Evolutionary conservation across 2,113 vertebrate species (phyloP).

Genomic region (Glaucidium brasilianum): DNA sequence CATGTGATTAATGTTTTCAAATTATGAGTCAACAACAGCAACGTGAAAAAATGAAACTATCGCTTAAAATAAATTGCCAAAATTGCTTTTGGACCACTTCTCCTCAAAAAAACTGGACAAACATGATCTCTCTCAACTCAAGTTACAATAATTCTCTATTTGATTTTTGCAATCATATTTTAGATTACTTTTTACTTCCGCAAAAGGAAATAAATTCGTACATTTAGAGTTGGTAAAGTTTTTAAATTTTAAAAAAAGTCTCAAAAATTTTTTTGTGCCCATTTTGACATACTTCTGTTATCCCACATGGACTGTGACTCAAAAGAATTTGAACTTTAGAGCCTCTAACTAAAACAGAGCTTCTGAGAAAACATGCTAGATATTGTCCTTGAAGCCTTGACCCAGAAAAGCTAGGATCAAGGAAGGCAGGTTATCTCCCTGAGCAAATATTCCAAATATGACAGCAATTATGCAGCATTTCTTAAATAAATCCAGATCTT

Average conservation of each 20-base stretch:
- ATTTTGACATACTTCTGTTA: not conserved
- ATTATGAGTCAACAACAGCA: not conserved
- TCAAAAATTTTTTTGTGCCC: not conserved
- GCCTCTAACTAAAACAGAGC: not conserved
- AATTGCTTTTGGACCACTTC: not conserved
- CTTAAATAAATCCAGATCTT: not conserved
- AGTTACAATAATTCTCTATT: not conserved
- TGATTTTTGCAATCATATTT: not conserved
- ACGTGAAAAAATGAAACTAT: not conserved
- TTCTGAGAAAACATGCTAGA: not conserved
- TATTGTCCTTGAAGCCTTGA: not conserved
- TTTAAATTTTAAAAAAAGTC: not conserved
- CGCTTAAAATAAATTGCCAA: not conserved
- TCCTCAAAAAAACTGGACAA: not conserved
- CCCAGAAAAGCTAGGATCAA: not conserved
- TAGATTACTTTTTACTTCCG: not conserved
- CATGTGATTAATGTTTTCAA: not conserved
- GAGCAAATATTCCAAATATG: not conserved
- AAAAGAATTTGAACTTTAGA: not conserved
- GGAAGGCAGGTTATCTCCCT: not conserved
- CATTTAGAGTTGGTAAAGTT: not conserved
- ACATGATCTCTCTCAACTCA: not conserved
- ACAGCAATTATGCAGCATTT: not conserved
- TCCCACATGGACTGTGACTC: not conserved
- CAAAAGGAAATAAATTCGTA: not conserved